Conservation (phyloP, 2,113 vertebrate species). For the Leiothrix lutea region DNA sequence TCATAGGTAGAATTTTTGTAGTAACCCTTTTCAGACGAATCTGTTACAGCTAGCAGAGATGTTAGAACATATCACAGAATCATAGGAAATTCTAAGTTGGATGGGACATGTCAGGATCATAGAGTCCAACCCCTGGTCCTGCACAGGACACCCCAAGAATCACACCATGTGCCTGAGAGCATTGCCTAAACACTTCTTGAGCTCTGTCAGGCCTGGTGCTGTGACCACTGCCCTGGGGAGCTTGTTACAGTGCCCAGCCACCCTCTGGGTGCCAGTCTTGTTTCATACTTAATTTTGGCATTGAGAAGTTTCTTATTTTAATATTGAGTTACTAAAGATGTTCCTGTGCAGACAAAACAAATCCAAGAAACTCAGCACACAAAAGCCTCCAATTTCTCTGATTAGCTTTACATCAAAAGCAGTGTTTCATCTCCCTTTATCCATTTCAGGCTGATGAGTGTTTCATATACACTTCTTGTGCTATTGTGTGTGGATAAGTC, state of each 20-base stretch:
- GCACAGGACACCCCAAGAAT: background rate
- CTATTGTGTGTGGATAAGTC: background rate
- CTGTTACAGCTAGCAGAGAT: background rate
- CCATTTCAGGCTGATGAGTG: background rate
- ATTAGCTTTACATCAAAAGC: background rate
- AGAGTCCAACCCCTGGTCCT: accelerated
- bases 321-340: background rate
- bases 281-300: background rate
- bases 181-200: background rate
- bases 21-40: background rate
- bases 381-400: background rate
- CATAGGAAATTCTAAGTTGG: no score
- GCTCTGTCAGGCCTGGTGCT: background rate
- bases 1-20: background rate
- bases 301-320: background rate
- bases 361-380: background rate
- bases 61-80: background rate
- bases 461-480: background rate
- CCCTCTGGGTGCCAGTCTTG: background rate
- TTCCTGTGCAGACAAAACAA: background rate
- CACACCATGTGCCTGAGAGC: background rate
- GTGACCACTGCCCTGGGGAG: background rate
- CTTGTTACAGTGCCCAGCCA: accelerated
- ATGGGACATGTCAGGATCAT: background rate
- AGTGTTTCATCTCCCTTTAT: background rate